Evolutionary conservation across 2,888 invertebrate species (phyloP).

Genomic region (Ichneumoninae sp.): DNA sequence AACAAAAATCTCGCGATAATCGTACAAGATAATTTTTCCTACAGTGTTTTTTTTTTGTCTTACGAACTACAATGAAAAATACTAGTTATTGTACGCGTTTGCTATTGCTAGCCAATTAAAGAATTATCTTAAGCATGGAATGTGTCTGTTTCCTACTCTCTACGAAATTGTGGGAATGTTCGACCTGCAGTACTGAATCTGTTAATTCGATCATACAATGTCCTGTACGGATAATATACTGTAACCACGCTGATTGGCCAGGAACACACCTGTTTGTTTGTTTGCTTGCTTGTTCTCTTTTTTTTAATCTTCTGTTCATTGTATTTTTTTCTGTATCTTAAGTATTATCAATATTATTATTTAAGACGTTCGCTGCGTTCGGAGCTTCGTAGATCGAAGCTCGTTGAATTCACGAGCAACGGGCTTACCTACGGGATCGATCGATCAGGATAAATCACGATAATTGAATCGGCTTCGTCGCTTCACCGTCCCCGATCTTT

Average conservation of each 20-base stretch:
- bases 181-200: constrained; percentile 77
- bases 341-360: constrained; percentile 26
- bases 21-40: constrained; percentile 32
- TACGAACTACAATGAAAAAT: constrained; percentile 74
- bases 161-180: constrained; percentile 80
- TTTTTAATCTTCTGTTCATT: constrained; percentile 37
- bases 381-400: constrained; percentile 42
- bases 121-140: constrained; percentile 80
- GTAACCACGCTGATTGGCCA: constrained; percentile 83
- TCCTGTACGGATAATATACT: constrained; percentile 75
- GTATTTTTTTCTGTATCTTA: constrained; percentile 34
- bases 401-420: constrained; percentile 41
- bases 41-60: constrained; percentile 55
- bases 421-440: constrained; percentile 48
- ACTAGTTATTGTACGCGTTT: constrained; percentile 75
- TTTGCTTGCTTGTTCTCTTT: constrained; percentile 38
- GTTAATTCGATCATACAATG: constrained; percentile 68
- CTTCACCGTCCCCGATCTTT: constrained; percentile 1
- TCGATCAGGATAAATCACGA: constrained; percentile 53
- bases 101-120: constrained; percentile 74
- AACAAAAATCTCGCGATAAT: constrained; percentile 18
- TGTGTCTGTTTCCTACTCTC: constrained; percentile 78
- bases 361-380: constrained; percentile 40
- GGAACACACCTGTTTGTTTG: constrained; percentile 79
- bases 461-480: constrained; percentile 46